A percentile compares a stretch with the other conserved stretches of the same genome.
These are phyloP conservation scores for mouse (Mus musculus) DNA, from an alignment of 2,113 vertebrate species.

Conservation along the genomic window GRCm39 chr3:152234501-152235000, in stretches of 20 bases:
- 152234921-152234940: background rate
- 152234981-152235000: background rate
- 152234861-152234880: background rate
- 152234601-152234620: too few species aligned
- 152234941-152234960: background rate
- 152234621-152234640: background rate
- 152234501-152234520: background rate
- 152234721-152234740: background rate
- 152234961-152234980: background rate
- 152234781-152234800: background rate
- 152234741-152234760: background rate
- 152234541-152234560: background rate
- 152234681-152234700: background rate
- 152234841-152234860: background rate
- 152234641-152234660: background rate
- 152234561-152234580: background rate
- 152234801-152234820: background rate
- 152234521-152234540: background rate
- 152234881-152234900: background rate
- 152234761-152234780: background rate
- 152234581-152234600: too few species aligned
- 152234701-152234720: background rate
- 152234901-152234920: background rate
- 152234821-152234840: background rate
- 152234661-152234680: background rate